phyloP scores from a whole-genome alignment of 2,113 vertebrate genomes.

The Rhabdornis inornatus region DNA sequence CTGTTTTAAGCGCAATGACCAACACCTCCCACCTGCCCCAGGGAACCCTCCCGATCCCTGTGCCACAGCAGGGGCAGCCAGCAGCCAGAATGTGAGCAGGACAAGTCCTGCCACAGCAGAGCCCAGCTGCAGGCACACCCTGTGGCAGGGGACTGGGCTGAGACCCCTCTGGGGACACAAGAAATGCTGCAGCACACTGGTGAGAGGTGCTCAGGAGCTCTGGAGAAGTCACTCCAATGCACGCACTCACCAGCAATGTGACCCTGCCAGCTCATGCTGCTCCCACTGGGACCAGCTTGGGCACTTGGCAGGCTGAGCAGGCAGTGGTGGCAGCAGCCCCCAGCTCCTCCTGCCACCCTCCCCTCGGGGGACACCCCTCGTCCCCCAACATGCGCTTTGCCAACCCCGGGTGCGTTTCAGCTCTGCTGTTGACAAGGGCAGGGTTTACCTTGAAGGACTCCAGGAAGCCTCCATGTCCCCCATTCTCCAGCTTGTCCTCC shows the following conservation, averaged over 20 bases:
- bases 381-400: rapidly evolving
- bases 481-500: constrained; percentile 91
- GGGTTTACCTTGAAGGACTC: constrained; percentile 91
- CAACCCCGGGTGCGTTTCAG: neutral
- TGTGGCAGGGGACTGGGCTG: rapidly evolving
- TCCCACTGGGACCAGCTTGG: neutral
- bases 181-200: rapidly evolving
- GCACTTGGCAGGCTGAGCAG: neutral
- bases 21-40: neutral
- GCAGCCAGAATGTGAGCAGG: neutral
- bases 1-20: neutral
- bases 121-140: neutral
- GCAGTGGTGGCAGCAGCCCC: neutral
- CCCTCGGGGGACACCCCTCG: neutral
- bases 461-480: constrained; percentile 89
- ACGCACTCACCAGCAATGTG: neutral
- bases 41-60: neutral
- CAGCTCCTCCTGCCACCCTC: rapidly evolving
- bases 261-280: rapidly evolving
- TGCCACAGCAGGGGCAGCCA: neutral
- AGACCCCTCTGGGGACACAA: neutral
- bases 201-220: neutral
- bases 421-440: neutral
- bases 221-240: too few species aligned
- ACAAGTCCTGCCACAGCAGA: neutral